Conservation (phyloP, 2,113 vertebrate genomes). For the Rhabdornis inornatus region DNA sequence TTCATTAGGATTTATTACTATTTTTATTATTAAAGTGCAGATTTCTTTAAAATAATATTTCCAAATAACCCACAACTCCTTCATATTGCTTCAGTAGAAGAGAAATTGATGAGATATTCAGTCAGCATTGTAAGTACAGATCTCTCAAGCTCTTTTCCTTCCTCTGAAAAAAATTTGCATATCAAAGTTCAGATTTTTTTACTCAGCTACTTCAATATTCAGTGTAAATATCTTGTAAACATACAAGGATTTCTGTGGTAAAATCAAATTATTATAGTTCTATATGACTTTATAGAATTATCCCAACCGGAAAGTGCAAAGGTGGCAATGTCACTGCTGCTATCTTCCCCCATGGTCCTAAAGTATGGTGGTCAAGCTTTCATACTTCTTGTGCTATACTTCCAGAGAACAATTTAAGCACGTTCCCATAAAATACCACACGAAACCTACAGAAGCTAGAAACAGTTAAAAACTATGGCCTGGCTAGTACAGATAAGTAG, state of each 20-base stretch:
- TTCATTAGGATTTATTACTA: conserved; percentile 70
- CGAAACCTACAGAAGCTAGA: conserved; percentile 18
- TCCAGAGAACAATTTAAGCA: conserved; percentile 32
- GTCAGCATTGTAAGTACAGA: background rate
- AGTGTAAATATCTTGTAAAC: background rate
- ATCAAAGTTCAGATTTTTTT: background rate
- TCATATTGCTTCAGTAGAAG: background rate
- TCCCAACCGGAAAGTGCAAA: background rate
- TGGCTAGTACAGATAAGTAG: conserved; percentile 66
- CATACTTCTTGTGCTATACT: background rate
- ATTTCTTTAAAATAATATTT: conserved; percentile 36
- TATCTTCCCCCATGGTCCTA: background rate
- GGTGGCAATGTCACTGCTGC: background rate
- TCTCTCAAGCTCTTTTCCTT: background rate
- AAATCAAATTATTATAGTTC: background rate
- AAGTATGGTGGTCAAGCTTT: background rate
- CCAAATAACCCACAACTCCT: conserved; percentile 32
- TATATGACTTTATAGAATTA: background rate
- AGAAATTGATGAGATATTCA: background rate
- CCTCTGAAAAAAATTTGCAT: background rate
- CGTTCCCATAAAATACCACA: background rate
- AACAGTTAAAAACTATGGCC: conserved; percentile 62
- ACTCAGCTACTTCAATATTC: background rate
- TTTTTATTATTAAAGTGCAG: conserved; percentile 37
- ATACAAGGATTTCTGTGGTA: background rate